A percentile compares a stretch with the other conserved stretches of the same genome.
These are phyloP conservation scores for Oreamnos americanus DNA, from an alignment of 2,113 vertebrate species.

Conservation along the genomic window DNA sequence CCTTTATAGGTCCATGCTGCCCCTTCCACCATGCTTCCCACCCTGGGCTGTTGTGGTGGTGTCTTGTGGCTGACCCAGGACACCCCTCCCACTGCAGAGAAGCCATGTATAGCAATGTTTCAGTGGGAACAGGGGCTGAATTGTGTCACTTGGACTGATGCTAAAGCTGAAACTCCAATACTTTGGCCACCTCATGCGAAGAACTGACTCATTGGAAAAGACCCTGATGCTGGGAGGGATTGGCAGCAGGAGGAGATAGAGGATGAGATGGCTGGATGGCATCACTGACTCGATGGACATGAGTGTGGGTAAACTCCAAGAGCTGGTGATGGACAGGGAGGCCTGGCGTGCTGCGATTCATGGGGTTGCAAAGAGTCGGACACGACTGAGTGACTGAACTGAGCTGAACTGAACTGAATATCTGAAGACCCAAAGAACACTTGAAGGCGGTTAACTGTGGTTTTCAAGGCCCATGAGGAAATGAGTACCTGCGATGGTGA, in stretches of 20 bases:
- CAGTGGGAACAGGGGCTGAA: not conserved
- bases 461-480: conserved; percentile 10
- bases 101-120: not conserved
- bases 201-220: no score
- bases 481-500: conserved; percentile 88
- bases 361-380: not conserved
- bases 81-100: not conserved
- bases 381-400: not conserved
- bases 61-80: not conserved
- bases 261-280: no score
- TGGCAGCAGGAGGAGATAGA: no score
- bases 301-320: no score
- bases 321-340: no score
- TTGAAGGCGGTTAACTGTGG: conserved; percentile 12
- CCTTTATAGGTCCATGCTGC: not conserved
- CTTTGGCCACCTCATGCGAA: no score
- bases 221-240: no score
- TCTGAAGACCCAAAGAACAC: not conserved
- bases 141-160: not conserved
- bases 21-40: not conserved
- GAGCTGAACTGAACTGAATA: not conserved
- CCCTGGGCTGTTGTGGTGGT: not conserved
- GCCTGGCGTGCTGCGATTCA: not conserved
- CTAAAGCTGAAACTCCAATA: no score
- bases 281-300: no score